Percentiles rank a stretch among this genome's conserved stretches.
Conservation (phyloP, 2,888 invertebrate genomes). For the Sminthurides aquaticus region DNA sequence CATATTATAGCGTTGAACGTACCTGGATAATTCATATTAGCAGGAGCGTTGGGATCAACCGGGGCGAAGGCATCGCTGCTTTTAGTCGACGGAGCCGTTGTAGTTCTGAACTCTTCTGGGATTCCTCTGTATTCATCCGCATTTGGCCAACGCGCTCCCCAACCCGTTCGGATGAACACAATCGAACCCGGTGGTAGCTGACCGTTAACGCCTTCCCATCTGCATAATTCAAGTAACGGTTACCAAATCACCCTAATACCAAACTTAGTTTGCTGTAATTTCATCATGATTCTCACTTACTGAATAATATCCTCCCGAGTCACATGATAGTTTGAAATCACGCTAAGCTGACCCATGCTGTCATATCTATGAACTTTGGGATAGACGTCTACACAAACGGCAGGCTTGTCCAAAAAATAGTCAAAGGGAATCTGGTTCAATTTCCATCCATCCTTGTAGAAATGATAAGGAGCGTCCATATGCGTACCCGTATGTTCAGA, state of each 20-base stretch:
- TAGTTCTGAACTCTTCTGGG: no score
- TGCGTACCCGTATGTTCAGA: slow-evolving; percentile 60
- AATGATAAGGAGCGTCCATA: slow-evolving; percentile 58
- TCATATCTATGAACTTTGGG: slow-evolving; percentile 30
- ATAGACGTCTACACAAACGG: slow-evolving; percentile 34
- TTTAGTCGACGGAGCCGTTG: no score
- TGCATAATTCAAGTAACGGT: no score
- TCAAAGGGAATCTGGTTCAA: slow-evolving; percentile 53
- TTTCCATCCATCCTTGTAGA: slow-evolving; percentile 48
- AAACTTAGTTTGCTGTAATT: not conserved
- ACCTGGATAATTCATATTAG: not conserved
- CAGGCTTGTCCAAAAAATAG: slow-evolving; percentile 46
- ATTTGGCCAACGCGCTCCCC: slow-evolving; percentile 27
- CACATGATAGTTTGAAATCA: slow-evolving; percentile 31
- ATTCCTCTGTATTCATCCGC: slow-evolving; percentile 9
- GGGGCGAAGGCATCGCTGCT: not conserved
- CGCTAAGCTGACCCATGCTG: slow-evolving; percentile 12
- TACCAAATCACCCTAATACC: not conserved
- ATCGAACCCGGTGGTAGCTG: slow-evolving; percentile 31
- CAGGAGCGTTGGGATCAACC: not conserved
- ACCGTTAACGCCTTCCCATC: slow-evolving; percentile 36
- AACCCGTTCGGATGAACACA: slow-evolving; percentile 32
- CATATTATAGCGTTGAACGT: no score
- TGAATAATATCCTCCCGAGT: slow-evolving; percentile 31
- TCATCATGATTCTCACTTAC: slow-evolving; percentile 18